Base-by-base conservation (phyloP, 2,888 invertebrate genomes). In the Melanophora roralis region DNA sequence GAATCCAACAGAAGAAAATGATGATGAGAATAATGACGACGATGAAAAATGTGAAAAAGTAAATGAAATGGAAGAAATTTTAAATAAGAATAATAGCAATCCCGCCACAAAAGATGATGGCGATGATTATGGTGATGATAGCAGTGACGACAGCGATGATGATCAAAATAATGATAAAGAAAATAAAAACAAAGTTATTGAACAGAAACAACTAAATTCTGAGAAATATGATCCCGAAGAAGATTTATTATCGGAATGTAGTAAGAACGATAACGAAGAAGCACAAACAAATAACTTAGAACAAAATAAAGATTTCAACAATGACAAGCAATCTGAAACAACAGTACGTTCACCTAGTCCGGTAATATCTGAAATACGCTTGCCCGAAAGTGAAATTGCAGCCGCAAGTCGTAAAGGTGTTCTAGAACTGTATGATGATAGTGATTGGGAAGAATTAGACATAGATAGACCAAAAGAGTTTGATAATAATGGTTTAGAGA, bases 391-490 rank as follows among this genome's bases (percentile, higher is more conserved):
- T 81, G 82, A 84, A 69, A 84, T 57, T 49, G 27, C 64, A 80
- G 83, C 81, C 7, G 78, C 83, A 9, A 84, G 84, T 36, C 85
- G 84, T 72, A 90, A 91, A 78, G 91, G 91, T 49, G 90, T 92
- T 38, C 77, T 90, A 43, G 90, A 91, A 62, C 85, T 92, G 21
- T 92, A 92, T 82, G 93, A 92, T 83, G 93, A 92, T 27, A 92
- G 91, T 68, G 91, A 91, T 79, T 89, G 89, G 88, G 89, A 88
- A 53, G 89, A 89, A 81, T 82, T 89, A 60, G 88, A 89, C 59
- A 87, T 89, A 57, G 89, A 89, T 62, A 87, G 85, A 62, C 88
- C 88, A 0, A 87, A 76, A 60, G 77, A 81, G 34, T 69, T 49
- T 69, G 67, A 47, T n/a, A 81, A 82, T 12, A 76, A 82, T 43